A percentile compares a stretch with the other conserved stretches of the same genome.
phyloP scores from a whole-genome alignment of 1,140 invertebrate genomes.

The Sycophila sp. region DNA sequence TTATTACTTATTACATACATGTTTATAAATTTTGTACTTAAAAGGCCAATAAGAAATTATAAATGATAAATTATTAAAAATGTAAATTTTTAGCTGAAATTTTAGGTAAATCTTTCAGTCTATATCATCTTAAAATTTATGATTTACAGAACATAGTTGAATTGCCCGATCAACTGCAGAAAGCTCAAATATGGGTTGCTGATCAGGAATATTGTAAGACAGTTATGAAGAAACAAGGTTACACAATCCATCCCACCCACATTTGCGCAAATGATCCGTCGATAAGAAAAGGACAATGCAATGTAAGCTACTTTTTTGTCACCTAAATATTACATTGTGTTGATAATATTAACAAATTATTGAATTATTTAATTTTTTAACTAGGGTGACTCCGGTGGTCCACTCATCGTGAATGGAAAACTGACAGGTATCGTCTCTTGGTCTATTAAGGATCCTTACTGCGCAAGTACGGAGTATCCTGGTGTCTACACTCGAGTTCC shows the following conservation, averaged over 20 bases:
- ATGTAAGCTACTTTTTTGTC: neutral
- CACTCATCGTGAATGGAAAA: neutral
- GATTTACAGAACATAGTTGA: neutral
- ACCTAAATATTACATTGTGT: neutral
- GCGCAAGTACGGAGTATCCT: constrained; percentile 13
- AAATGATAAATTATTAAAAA: no score
- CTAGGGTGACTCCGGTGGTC: constrained; percentile 31
- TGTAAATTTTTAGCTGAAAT: no score
- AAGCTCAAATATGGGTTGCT: neutral
- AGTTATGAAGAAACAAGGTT: neutral
- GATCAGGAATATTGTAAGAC: constrained; percentile 9
- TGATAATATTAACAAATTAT: no score
- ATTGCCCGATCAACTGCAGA: neutral
- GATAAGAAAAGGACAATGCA: constrained; percentile 18
- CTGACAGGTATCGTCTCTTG: constrained; percentile 17
- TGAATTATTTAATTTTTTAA: neutral
- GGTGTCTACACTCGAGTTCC: constrained; percentile 15
- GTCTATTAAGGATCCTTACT: constrained; percentile 26
- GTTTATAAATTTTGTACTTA: no score
- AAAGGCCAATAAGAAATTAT: no score
- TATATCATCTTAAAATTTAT: neutral
- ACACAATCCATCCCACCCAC: neutral
- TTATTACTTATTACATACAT: no score
- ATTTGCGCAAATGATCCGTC: constrained; percentile 27
- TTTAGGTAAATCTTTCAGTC: neutral